Evolutionary conservation across 2,113 vertebrate genomes (phyloP).

Genomic region (Takifugu bimaculatus): DNA sequence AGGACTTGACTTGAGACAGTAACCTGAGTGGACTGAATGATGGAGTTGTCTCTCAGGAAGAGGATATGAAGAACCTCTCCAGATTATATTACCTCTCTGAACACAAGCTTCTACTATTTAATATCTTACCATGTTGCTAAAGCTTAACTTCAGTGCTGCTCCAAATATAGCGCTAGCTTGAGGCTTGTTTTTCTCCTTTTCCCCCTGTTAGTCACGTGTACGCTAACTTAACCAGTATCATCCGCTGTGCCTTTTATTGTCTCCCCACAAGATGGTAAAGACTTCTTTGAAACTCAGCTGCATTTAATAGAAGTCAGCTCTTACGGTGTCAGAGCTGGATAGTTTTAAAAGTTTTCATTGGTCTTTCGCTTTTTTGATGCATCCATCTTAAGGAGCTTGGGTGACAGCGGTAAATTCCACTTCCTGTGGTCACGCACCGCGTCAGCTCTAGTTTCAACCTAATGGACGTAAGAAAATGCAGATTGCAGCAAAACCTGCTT

Average conservation of each 20-base stretch:
- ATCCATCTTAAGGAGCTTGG: constrained; percentile 62
- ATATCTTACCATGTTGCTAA: constrained; percentile 27
- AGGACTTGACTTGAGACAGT: constrained; percentile 20
- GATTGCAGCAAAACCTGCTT: constrained; percentile 76
- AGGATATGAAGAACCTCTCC: constrained; percentile 4
- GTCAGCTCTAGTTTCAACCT: constrained; percentile 77
- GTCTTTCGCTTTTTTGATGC: constrained; percentile 40
- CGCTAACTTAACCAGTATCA: constrained; percentile 40
- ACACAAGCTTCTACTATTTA: constrained; percentile 28
- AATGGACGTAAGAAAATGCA: constrained; percentile 73
- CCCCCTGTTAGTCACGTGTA: constrained; percentile 41
- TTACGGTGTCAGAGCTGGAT: constrained; percentile 40
- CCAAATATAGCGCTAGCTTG: constrained; percentile 51
- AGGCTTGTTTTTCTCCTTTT: constrained; percentile 40
- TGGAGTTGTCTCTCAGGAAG: constrained; percentile 20
- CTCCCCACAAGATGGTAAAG: constrained; percentile 53
- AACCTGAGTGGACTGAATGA: constrained; percentile 45
- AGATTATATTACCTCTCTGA: constrained; percentile 14
- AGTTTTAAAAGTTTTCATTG: constrained; percentile 58
- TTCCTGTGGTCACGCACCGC: constrained; percentile 64
- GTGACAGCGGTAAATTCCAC: constrained; percentile 55
- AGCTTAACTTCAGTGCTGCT: constrained; percentile 40
- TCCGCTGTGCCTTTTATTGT: constrained; percentile 56
- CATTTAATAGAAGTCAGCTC: constrained; percentile 63
- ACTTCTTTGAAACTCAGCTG: constrained; percentile 60